Evolutionary conservation across 1,140 invertebrate genomes (phyloP).

Genomic region (Macrobrachium rosenbergii): DNA sequence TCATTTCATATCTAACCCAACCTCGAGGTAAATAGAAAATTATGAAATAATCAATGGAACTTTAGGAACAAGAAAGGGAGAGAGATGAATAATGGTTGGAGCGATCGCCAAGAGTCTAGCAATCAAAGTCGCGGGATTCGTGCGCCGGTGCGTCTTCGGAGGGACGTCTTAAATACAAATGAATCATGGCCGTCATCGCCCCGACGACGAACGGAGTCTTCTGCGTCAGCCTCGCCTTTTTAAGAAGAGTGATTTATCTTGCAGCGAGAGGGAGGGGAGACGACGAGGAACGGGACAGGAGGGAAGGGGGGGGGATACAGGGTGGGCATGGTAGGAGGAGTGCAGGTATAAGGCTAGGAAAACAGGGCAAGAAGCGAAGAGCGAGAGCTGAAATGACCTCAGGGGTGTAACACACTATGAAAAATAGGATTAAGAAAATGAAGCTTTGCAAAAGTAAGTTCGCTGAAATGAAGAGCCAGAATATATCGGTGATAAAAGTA

Average conservation of each 20-base stretch:
- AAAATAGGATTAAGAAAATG: background rate
- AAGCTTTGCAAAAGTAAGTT: background rate
- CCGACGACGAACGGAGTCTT: background rate
- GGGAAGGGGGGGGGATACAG: background rate
- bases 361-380: background rate
- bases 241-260: background rate
- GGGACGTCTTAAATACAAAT: no score
- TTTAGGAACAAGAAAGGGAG: no score
- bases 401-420: background rate
- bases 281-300: background rate
- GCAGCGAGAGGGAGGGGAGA: no score
- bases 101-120: no score
- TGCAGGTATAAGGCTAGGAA: background rate
- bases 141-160: no score
- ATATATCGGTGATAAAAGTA: background rate
- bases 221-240: background rate
- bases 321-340: background rate
- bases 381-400: background rate
- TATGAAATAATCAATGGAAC: no score
- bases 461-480: background rate
- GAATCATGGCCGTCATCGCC: no score
- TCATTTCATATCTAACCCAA: no score
- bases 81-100: no score
- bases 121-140: no score
- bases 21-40: no score